Conservation (phyloP, 2,888 invertebrate species). For the Seladonia tumulorum region DNA sequence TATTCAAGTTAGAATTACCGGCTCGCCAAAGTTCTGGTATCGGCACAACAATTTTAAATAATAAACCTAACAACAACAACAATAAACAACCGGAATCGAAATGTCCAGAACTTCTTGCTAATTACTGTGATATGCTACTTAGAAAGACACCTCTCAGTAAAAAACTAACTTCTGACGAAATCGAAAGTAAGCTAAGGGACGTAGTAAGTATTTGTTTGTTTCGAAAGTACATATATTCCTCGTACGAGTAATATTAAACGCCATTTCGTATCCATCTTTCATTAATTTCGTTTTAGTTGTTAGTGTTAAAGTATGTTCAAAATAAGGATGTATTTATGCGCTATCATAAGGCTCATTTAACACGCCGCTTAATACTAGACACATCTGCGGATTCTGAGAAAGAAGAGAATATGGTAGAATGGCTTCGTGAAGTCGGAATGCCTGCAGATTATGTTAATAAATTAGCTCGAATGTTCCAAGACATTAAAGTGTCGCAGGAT, state of each 20-base stretch:
- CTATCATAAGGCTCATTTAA: slow-evolving; percentile 99
- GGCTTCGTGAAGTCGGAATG: slow-evolving; percentile 99
- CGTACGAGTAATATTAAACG: slow-evolving; percentile 1
- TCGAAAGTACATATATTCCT: not conserved
- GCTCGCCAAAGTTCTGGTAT: slow-evolving; percentile 79
- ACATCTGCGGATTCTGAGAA: slow-evolving; percentile 99
- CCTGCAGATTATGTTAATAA: slow-evolving; percentile 99
- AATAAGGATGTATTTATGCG: slow-evolving; percentile 99
- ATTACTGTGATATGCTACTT: slow-evolving; percentile 99
- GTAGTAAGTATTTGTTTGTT: slow-evolving; percentile 87
- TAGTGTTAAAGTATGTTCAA: slow-evolving; percentile 99
- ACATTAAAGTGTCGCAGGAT: slow-evolving; percentile 98
- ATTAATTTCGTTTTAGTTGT: slow-evolving; percentile 85
- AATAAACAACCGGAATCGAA: slow-evolving; percentile 94
- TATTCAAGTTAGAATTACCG: slow-evolving; percentile 87
- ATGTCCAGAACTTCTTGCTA: slow-evolving; percentile 99
- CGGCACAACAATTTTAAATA: slow-evolving; percentile 86
- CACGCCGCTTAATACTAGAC: slow-evolving; percentile 97
- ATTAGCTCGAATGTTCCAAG: slow-evolving; percentile 98
- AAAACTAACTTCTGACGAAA: slow-evolving; percentile 97
- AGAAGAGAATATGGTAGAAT: slow-evolving; percentile 99
- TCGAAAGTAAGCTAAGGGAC: slow-evolving; percentile 96
- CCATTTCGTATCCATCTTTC: slow-evolving; percentile 21
- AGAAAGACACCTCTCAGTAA: slow-evolving; percentile 98
- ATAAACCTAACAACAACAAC: slow-evolving; percentile 80